Base-by-base conservation (phyloP, 92 coral and sea anemone genomes). In the Epizoanthus illoricatus region DNA sequence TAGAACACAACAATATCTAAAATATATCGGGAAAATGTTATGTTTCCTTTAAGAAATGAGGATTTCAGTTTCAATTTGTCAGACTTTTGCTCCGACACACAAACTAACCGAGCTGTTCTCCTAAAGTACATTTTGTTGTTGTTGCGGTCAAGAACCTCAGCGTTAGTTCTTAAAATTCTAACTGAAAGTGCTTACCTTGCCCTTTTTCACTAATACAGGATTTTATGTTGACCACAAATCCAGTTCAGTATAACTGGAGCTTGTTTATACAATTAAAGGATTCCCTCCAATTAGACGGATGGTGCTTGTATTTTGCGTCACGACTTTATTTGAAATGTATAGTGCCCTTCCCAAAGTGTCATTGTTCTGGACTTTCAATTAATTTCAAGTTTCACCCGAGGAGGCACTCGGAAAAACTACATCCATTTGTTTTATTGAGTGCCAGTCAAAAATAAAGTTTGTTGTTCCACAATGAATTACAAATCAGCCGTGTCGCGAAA, bases 401-500 rank as follows among this genome's bases (percentile, higher is more conserved):
- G 60, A 64, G 58, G 40, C 49, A 7, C 56, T 42, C 60, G 7
- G 20, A 43, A 60, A 63, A 43, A 3, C 72, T 45, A 59, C 55
- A 36, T 78, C 28, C 71, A 20, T 42, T 78, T 78, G 60, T 64
- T 19, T 15, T 78, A 4, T 78, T 62, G 49, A 78, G 82, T 59
- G 55, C 81, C 81, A 75, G 42, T 75, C 47, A 33, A 74, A 60
- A 19, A 17, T 60, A 58, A 75, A 75, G 55, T 57, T 17, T 75
- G 81, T 60, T 60, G 52, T 61, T 78, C 60, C 42, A 63, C 82
- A 78, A 63, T 61, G 68, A 75, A 42, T 43, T 78, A 9, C 24
- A 19, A 43, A 21, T 52, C 13, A n/a, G 69, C 65, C 17, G 16
- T 60, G 54, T 75, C 40, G 69, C 28, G 54, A 45, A 63, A 78